Percentiles rank a stretch among this genome's conserved stretches.
Evolutionary conservation across 1,140 invertebrate species (phyloP).

Genomic region (Heliconius nattereri): DNA sequence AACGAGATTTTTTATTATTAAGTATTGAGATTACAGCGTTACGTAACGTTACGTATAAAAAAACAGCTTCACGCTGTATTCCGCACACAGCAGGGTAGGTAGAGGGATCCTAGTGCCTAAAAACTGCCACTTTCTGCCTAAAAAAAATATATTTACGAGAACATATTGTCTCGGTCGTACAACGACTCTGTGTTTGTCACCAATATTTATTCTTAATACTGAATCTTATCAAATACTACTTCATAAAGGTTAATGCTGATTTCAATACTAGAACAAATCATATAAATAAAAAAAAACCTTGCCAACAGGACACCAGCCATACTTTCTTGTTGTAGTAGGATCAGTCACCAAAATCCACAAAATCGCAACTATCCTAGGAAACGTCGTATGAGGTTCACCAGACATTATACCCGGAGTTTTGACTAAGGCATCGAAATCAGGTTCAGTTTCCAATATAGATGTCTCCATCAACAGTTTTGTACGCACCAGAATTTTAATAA

Average conservation of each 20-base stretch:
- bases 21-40: not conserved
- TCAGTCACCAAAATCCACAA: conserved; percentile 63
- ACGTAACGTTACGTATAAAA: not conserved
- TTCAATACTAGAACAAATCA: no score
- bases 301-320: conserved; percentile 65
- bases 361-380: conserved; percentile 62
- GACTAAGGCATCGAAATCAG: conserved; percentile 60
- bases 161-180: no score
- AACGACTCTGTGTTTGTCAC: no score
- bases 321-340: conserved; percentile 51
- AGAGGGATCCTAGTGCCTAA: no score
- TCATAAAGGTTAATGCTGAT: no score
- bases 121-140: no score
- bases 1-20: not conserved
- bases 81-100: no score
- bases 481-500: conserved; percentile 54
- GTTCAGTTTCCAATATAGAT: conserved; percentile 58
- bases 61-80: no score
- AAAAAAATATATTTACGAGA: no score
- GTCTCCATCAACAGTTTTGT: conserved; percentile 64
- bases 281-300: conserved; percentile 44
- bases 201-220: no score
- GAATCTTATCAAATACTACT: no score
- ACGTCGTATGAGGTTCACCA: conserved; percentile 65
- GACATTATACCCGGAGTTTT: conserved; percentile 63